Evolutionary conservation across 2,888 invertebrate genomes (phyloP).

Genomic region (Zaprionus lineosus): DNA sequence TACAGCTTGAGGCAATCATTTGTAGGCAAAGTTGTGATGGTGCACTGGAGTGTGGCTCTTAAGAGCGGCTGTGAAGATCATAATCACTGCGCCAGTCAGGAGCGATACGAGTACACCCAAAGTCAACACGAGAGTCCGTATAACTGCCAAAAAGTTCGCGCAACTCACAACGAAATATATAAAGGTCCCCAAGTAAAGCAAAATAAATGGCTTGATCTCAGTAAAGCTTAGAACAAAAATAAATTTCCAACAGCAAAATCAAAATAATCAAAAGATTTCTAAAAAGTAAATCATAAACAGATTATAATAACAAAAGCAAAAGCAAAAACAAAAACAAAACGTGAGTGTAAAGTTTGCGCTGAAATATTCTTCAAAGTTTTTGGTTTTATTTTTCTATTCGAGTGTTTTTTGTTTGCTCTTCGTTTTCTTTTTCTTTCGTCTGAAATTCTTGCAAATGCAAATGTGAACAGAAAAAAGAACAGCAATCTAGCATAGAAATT

Average conservation of each 20-base stretch:
- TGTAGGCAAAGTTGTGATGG: slow-evolving; percentile 53
- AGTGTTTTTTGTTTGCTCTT: slow-evolving; percentile 38
- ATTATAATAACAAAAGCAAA: slow-evolving; percentile 7
- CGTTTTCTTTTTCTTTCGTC: slow-evolving; percentile 12
- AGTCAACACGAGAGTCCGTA: slow-evolving; percentile 52
- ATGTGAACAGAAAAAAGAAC: slow-evolving; percentile 30
- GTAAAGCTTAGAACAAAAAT: slow-evolving; percentile 9
- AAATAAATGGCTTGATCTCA: slow-evolving; percentile 32
- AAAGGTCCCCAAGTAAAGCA: no score
- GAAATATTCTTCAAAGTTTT: slow-evolving; percentile 33
- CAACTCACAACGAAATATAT: neutral
- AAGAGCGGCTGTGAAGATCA: slow-evolving; percentile 53
- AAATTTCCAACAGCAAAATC: slow-evolving; percentile 19
- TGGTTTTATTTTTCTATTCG: slow-evolving; percentile 25
- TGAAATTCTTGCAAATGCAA: slow-evolving; percentile 19
- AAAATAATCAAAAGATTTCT: slow-evolving; percentile 45
- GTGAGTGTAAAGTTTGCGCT: slow-evolving; percentile 44
- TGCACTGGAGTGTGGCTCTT: slow-evolving; percentile 40
- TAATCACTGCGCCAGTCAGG: slow-evolving; percentile 38
- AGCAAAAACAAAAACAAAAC: no score
- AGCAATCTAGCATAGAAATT: slow-evolving; percentile 21
- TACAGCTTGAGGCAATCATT: neutral
- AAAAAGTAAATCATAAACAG: no score
- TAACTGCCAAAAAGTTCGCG: neutral
- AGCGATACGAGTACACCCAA: slow-evolving; percentile 65